Evolutionary conservation across 2,888 invertebrate species (phyloP).

Genomic region (Dasysyrphus tricinctus): DNA sequence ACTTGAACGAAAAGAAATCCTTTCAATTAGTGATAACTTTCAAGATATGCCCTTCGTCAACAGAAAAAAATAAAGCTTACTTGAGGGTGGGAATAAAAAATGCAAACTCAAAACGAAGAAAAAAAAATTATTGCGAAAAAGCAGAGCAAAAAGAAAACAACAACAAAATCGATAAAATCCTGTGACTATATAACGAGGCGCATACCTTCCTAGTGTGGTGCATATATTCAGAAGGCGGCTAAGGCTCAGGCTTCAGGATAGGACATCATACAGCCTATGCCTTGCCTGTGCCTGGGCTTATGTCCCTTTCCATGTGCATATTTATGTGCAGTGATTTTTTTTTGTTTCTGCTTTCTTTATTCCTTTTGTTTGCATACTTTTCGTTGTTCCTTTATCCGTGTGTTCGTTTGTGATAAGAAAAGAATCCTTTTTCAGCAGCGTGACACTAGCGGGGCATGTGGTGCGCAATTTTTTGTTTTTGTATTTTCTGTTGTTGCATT

Average conservation of each 20-base stretch:
- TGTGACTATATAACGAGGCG: conserved; percentile 48
- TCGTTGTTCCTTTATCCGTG: conserved; percentile 59
- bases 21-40: conserved; percentile 59
- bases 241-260: conserved; percentile 19
- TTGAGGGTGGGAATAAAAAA: conserved; percentile 46
- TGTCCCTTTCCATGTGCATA: conserved; percentile 60
- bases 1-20: conserved; percentile 26
- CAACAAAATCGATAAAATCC: conserved; percentile 75
- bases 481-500: conserved; percentile 9
- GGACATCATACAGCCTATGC: conserved; percentile 8
- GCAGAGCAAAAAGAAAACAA: conserved; percentile 67
- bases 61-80: conserved; percentile 4
- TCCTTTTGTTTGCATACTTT: conserved; percentile 58
- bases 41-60: conserved; percentile 9
- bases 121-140: conserved; percentile 42
- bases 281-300: neutral
- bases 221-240: conserved; percentile 45
- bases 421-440: conserved; percentile 46
- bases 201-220: conserved; percentile 41
- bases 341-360: conserved; percentile 24
- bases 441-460: conserved; percentile 44
- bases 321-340: conserved; percentile 65
- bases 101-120: conserved; percentile 31
- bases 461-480: conserved; percentile 21
- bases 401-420: conserved; percentile 71